phyloP scores from a whole-genome alignment of 2,113 vertebrate species.

The Dipodomys ordii region DNA sequence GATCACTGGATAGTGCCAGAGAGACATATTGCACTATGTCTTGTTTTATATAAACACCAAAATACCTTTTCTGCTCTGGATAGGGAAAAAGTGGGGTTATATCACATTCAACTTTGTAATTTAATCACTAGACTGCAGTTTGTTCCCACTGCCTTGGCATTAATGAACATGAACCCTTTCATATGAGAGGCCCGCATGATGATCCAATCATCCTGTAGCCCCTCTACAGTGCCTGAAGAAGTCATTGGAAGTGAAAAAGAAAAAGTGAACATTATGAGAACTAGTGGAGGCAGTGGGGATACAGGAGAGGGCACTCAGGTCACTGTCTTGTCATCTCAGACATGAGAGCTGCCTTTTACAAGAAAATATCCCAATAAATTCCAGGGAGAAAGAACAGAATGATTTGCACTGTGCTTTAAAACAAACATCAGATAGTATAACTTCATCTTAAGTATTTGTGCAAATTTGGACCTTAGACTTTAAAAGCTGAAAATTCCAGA shows the following conservation, averaged over 20 bases:
- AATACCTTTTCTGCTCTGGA: background rate
- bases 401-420: constrained; percentile 14
- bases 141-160: background rate
- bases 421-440: background rate
- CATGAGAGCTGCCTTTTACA: background rate
- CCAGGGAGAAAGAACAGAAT: background rate
- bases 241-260: background rate
- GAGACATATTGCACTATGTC: background rate
- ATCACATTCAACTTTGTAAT: background rate
- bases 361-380: background rate
- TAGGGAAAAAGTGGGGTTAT: background rate
- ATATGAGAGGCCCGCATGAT: background rate
- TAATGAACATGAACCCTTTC: background rate
- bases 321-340: background rate
- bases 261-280: background rate
- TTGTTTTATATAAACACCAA: background rate
- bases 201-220: background rate
- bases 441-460: background rate
- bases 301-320: background rate
- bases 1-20: background rate
- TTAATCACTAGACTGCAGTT: background rate
- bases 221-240: background rate
- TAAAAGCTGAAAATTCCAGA: background rate
- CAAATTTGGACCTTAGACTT: background rate
- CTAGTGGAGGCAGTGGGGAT: background rate